Percentiles rank a stretch among this genome's conserved stretches.
Evolutionary conservation across 2,888 invertebrate genomes (phyloP).

Genomic region (Anticlea derivata): DNA sequence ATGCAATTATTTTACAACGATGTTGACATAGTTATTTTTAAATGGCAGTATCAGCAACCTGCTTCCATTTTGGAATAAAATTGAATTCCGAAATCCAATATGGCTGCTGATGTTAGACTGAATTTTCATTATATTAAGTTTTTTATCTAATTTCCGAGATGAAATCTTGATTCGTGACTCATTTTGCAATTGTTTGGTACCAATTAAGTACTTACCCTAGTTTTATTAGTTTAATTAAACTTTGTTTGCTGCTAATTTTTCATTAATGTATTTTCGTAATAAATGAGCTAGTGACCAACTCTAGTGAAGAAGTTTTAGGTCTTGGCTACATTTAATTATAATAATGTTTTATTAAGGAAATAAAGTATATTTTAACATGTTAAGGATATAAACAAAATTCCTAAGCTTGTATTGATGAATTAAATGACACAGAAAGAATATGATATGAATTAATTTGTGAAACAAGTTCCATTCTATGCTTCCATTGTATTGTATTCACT

Average conservation of each 20-base stretch:
- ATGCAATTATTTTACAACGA: constrained; percentile 41
- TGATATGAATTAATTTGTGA: constrained; percentile 44
- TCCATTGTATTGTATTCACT: constrained; percentile 73
- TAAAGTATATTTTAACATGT: constrained; percentile 19
- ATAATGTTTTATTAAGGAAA: constrained; percentile 26
- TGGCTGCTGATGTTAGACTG: constrained; percentile 64
- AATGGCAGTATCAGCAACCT: constrained; percentile 58
- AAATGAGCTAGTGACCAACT: too few species aligned
- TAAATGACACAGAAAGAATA: constrained; percentile 29
- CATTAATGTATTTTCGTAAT: too few species aligned
- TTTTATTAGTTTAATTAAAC: constrained; percentile 26
- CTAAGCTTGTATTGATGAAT: constrained; percentile 37
- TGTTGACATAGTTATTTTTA: constrained; percentile 28
- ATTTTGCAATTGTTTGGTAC: constrained; percentile 19
- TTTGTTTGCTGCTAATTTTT: constrained; percentile 35
- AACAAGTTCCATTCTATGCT: constrained; percentile 73
- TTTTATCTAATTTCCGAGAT: constrained; percentile 21
- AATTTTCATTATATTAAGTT: constrained; percentile 37
- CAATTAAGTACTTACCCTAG: constrained; percentile 11
- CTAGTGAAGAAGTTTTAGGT: too few species aligned
- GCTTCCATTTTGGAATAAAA: constrained; percentile 47
- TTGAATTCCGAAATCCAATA: constrained; percentile 45
- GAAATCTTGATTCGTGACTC: constrained; percentile 37
- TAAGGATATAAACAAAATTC: constrained; percentile 33
- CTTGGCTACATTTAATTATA: too few species aligned